phyloP scores from a whole-genome alignment of 2,113 vertebrate species.

The Forbesichthys agassizii region DNA sequence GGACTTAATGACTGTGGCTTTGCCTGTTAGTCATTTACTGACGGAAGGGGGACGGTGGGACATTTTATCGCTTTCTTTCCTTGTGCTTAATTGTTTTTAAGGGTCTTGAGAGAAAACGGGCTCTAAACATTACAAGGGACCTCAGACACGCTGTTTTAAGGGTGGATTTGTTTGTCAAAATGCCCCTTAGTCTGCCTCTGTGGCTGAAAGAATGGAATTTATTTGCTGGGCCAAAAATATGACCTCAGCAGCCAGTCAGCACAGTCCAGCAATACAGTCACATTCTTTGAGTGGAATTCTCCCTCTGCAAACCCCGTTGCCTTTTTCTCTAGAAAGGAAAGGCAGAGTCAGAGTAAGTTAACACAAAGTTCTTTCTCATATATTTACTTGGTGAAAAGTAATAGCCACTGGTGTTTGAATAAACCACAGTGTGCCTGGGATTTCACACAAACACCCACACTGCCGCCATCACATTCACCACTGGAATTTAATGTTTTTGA shows the following conservation, averaged over 20 bases:
- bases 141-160: conserved; percentile 23
- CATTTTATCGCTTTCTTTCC: conserved; percentile 61
- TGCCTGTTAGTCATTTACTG: conserved; percentile 46
- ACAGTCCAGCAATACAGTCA: conserved; percentile 29
- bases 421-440: conserved; percentile 9
- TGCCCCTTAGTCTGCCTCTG: conserved; percentile 34
- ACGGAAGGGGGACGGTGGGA: conserved; percentile 35
- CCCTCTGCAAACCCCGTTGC: conserved; percentile 17
- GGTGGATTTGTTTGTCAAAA: conserved; percentile 38
- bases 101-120: not conserved
- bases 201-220: conserved; percentile 51
- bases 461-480: conserved; percentile 3
- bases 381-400: not conserved
- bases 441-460: not conserved
- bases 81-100: conserved; percentile 65
- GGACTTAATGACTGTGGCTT: no score
- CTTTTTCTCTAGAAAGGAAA: conserved; percentile 67
- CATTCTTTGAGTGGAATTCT: conserved; percentile 50
- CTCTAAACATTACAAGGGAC: conserved; percentile 26
- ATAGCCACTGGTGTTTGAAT: not conserved
- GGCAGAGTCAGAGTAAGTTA: conserved; percentile 35
- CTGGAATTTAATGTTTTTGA: not conserved
- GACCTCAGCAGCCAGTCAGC: conserved; percentile 52
- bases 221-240: conserved; percentile 68
- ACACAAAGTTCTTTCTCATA: conserved; percentile 29